A percentile compares a stretch with the other conserved stretches of the same genome.
phyloP scores from a whole-genome alignment of 2,113 vertebrate species.

The Dipodomys ordii region DNA sequence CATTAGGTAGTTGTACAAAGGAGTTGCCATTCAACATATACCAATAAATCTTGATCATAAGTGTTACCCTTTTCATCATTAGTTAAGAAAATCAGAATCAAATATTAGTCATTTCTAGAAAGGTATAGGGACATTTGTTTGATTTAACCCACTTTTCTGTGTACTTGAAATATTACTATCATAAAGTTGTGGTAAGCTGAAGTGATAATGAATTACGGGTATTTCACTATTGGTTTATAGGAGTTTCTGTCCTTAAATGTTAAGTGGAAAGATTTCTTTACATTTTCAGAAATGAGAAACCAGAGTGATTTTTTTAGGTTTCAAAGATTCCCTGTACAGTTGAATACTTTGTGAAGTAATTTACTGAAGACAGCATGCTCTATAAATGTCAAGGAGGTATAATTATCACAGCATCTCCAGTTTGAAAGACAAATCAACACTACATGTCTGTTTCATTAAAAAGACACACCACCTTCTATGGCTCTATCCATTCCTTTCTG shows the following conservation, averaged over 20 bases:
- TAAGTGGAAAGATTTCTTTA: neutral
- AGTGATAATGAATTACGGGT: neutral
- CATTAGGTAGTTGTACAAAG: no score
- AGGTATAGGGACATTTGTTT: neutral
- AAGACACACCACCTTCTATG: neutral
- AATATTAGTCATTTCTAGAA: neutral
- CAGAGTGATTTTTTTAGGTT: conserved; percentile 51
- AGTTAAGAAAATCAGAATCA: neutral
- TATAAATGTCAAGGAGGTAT: conserved; percentile 64
- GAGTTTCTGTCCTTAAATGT: neutral
- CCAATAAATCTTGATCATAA: neutral
- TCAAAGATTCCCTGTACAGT: conserved; percentile 33
- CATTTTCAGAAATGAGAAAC: conserved; percentile 29
- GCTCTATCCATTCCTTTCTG: conserved; percentile 4
- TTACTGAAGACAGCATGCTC: conserved; percentile 49
- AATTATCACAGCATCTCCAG: conserved; percentile 55
- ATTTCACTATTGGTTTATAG: neutral
- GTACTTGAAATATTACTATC: conserved; percentile 20
- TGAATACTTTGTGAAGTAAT: conserved; percentile 65
- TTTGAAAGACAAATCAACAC: conserved; percentile 30
- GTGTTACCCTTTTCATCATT: no score
- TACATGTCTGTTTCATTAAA: conserved; percentile 58
- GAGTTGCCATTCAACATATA: no score
- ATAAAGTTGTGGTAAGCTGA: neutral
- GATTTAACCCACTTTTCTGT: neutral